A percentile compares a stretch with the other conserved stretches of the same genome.
These are phyloP conservation scores for Vulpes ferrilata DNA, from an alignment of 2,113 vertebrate species.

Conservation along the genomic window DNA sequence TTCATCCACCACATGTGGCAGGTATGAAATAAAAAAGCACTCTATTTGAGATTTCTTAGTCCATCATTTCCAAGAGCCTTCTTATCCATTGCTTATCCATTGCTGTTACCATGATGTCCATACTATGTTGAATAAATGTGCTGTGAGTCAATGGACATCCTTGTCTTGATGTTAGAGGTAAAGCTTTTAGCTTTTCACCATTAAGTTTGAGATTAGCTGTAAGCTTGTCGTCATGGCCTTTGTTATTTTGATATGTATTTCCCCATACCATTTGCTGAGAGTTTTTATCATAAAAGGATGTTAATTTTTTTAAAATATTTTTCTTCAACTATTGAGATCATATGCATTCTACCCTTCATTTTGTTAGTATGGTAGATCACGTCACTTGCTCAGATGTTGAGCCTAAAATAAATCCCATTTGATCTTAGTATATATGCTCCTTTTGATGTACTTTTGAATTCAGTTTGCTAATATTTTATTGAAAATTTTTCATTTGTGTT, in stretches of 20 bases:
- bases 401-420: not conserved
- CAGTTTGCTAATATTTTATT: not conserved
- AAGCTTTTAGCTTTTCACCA: not conserved
- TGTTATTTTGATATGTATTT: not conserved
- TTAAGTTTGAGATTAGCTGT: not conserved
- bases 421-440: too few relatives aligned
- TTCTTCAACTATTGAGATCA: not conserved
- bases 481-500: not conserved
- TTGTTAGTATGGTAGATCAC: not conserved
- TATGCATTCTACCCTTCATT: not conserved
- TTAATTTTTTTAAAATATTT: not conserved
- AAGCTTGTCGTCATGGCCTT: not conserved
- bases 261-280: not conserved
- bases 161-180: not conserved
- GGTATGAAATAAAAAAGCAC: not conserved
- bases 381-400: not conserved
- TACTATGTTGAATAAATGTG: not conserved
- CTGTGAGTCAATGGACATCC: not conserved
- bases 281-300: not conserved
- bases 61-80: not conserved
- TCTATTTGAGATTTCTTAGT: not conserved
- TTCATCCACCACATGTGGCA: not conserved
- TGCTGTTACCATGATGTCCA: not conserved
- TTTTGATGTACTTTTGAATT: not conserved
- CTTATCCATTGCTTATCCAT: not conserved